Conservation (phyloP, 2,888 invertebrate species). For the Junonia oenone region DNA sequence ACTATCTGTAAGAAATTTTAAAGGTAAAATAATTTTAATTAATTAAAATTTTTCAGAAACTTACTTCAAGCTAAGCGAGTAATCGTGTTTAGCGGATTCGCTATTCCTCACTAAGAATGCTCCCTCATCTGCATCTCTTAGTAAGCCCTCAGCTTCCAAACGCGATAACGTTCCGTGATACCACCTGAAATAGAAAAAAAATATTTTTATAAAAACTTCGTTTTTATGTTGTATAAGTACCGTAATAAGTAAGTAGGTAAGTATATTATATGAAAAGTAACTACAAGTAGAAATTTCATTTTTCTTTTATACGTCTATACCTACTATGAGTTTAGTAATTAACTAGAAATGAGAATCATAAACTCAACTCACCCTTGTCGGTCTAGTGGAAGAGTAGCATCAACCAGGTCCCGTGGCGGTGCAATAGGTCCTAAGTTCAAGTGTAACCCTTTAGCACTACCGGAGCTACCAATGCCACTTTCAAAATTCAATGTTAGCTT, state of each 20-base stretch:
- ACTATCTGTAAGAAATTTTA: not conserved
- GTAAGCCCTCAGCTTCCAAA: constrained; percentile 92
- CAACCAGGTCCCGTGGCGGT: constrained; percentile 86
- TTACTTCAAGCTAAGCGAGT: constrained; percentile 96
- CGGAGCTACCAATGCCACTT: constrained; percentile 67
- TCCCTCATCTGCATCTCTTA: constrained; percentile 91
- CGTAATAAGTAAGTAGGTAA: not conserved
- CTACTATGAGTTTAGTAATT: too few species aligned
- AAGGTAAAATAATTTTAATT: not conserved
- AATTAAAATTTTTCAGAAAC: constrained; percentile 45
- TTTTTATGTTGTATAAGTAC: too few species aligned
- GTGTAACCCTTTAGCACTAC: constrained; percentile 80
- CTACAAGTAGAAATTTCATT: too few species aligned
- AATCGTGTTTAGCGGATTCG: constrained; percentile 95
- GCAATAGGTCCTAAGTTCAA: constrained; percentile 84
- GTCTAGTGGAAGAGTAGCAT: constrained; percentile 89
- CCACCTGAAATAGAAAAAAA: constrained; percentile 82
- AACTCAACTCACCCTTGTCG: constrained; percentile 86
- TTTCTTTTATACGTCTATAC: too few species aligned
- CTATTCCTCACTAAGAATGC: constrained; percentile 96
- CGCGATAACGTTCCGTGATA: constrained; percentile 96
- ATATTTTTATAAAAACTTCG: not conserved
- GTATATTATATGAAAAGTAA: too few species aligned
- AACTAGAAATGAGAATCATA: not conserved
- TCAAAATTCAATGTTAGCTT: constrained; percentile 88